Evolutionary conservation across 2,888 invertebrate genomes (phyloP).

Genomic region (Synanthedon myopaeformis): DNA sequence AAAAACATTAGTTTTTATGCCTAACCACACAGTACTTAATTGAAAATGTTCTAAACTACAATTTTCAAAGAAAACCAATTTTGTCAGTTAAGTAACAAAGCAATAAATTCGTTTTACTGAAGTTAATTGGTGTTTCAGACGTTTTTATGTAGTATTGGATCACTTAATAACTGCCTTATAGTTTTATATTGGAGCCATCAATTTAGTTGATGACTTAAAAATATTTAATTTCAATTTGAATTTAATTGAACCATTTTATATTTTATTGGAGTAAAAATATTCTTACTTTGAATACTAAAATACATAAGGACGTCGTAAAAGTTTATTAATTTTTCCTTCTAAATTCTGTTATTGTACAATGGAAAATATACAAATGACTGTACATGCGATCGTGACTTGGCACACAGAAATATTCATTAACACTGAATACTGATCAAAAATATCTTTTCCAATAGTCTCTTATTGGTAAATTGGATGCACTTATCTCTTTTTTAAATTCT

Average conservation of each 20-base stretch:
- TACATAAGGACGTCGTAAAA: too few relatives aligned
- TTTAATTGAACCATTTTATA: too few relatives aligned
- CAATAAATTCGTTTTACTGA: neutral
- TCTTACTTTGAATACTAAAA: too few relatives aligned
- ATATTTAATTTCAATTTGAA: too few relatives aligned
- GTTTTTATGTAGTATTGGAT: neutral
- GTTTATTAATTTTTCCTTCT: too few relatives aligned
- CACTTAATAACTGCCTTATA: neutral
- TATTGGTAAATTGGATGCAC: neutral
- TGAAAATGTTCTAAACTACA: neutral
- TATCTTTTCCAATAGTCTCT: constrained; percentile 2
- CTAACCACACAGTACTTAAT: neutral
- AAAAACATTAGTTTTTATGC: neutral
- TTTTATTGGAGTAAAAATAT: too few relatives aligned
- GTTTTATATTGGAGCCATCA: too few relatives aligned
- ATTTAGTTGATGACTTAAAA: too few relatives aligned
- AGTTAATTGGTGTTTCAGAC: neutral
- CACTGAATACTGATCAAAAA: constrained; percentile 6
- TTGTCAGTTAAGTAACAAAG: neutral
- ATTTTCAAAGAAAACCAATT: neutral
- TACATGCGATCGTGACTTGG: constrained; percentile 15
- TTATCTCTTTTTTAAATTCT: too few relatives aligned
- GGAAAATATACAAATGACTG: neutral
- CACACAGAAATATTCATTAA: constrained; percentile 12
- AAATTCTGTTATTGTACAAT: too few relatives aligned